phyloP scores from a whole-genome alignment of 2,113 vertebrate species.

The Pangasianodon gigas region DNA sequence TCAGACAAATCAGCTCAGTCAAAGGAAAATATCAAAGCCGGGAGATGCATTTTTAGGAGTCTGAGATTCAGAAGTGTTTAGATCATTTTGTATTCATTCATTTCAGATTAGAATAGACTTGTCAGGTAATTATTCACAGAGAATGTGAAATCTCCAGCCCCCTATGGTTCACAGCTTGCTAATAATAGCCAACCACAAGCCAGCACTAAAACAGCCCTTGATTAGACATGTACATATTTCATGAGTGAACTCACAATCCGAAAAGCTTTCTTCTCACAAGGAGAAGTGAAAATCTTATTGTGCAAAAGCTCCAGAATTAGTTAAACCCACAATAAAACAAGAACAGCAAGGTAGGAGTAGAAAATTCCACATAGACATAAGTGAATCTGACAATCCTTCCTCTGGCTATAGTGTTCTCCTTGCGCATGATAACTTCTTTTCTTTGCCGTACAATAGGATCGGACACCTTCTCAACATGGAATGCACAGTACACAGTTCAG shows the following conservation, averaged over 20 bases:
- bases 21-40: background rate
- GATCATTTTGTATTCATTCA: conserved; percentile 21
- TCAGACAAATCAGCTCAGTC: conserved; percentile 14
- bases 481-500: background rate
- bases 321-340: background rate
- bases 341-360: background rate
- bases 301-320: background rate
- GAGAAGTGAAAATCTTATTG: background rate
- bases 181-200: conserved; percentile 58
- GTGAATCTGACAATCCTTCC: conserved; percentile 3
- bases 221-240: conserved; percentile 55
- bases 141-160: conserved; percentile 46
- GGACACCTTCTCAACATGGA: background rate
- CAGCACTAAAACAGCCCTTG: conserved; percentile 58
- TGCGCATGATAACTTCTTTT: background rate
- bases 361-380: background rate
- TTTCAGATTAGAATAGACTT: conserved; percentile 25
- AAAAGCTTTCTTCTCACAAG: background rate
- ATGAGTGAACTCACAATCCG: conserved; percentile 8
- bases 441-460: background rate
- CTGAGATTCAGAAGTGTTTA: background rate
- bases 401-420: background rate
- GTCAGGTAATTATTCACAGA: conserved; percentile 56
- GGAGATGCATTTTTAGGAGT: background rate
- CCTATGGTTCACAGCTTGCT: conserved; percentile 57